phyloP scores from a whole-genome alignment of 1,140 invertebrate species.

The Camponotus pennsylvanicus region DNA sequence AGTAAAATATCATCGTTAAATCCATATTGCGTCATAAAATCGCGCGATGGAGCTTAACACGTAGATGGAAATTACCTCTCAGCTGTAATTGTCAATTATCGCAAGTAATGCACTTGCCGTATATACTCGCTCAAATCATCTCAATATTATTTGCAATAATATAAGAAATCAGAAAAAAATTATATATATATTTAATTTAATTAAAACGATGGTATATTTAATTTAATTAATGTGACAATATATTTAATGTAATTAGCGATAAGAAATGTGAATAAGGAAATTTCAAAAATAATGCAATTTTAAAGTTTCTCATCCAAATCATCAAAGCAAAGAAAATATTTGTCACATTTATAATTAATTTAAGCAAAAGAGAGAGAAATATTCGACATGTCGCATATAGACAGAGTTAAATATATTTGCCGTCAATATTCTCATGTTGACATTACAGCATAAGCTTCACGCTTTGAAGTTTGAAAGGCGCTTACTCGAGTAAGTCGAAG shows the following conservation, averaged over 20 bases:
- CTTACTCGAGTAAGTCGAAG: neutral
- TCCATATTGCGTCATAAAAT: constrained; percentile 18
- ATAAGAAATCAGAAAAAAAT: constrained; percentile 4
- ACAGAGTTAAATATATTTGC: neutral
- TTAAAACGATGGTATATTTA: no score
- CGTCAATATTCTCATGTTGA: neutral
- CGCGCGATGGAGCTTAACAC: neutral
- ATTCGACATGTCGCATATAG: neutral
- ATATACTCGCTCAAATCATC: neutral
- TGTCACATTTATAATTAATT: neutral
- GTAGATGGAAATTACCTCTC: neutral
- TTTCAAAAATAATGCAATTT: neutral
- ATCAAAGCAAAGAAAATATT: neutral
- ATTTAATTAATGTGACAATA: no score
- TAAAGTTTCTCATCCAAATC: neutral
- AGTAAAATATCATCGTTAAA: constrained; percentile 20
- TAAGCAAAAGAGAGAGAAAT: neutral
- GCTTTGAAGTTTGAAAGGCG: neutral
- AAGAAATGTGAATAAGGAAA: neutral
- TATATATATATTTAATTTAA: neutral
- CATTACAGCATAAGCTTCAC: neutral
- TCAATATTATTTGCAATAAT: neutral
- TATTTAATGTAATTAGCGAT: neutral
- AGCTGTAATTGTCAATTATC: constrained; percentile 8
- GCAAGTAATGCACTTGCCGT: neutral